These are phyloP conservation scores for Argentina silus DNA, from an alignment of 2,797 vertebrate species.

Conservation along the genomic window DNA sequence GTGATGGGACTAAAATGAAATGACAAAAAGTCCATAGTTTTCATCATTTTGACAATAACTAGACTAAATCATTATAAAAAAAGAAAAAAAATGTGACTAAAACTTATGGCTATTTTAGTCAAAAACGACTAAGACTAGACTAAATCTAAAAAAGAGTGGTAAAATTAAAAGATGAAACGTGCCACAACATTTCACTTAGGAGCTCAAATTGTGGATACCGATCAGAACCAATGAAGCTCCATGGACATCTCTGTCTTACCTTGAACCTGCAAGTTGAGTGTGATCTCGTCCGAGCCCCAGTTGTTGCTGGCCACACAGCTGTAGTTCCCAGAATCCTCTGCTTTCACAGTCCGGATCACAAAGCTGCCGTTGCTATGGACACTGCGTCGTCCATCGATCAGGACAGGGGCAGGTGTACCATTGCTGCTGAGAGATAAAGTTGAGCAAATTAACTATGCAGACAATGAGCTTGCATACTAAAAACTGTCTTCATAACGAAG, in stretches of 20 bases:
- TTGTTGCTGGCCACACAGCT: slow-evolving; percentile 95
- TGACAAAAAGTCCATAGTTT: no score
- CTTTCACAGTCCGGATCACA: slow-evolving; percentile 95
- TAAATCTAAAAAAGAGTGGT: no score
- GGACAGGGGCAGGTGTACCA: slow-evolving; percentile 92
- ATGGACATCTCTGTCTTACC: slow-evolving; percentile 67
- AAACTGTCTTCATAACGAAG: no score
- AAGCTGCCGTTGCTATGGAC: slow-evolving; percentile 96
- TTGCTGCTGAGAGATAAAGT: slow-evolving; percentile 78
- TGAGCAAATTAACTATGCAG: background rate
- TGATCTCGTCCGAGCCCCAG: slow-evolving; percentile 97
- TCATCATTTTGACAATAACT: no score
- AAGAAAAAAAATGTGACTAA: no score
- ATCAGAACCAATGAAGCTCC: no score
- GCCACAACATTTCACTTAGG: background rate
- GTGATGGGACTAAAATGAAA: no score
- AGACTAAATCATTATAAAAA: no score
- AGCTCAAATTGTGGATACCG: no score
- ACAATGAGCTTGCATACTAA: no score
- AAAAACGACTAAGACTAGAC: no score
- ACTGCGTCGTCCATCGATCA: slow-evolving; percentile 91
- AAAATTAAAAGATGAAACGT: background rate
- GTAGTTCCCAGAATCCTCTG: slow-evolving; percentile 98
- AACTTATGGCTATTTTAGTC: no score
- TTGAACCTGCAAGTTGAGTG: slow-evolving; percentile 96